These are phyloP conservation scores for Lipotes vexillifer DNA, from an alignment of 2,113 vertebrate genomes.

Conservation along the genomic window DNA sequence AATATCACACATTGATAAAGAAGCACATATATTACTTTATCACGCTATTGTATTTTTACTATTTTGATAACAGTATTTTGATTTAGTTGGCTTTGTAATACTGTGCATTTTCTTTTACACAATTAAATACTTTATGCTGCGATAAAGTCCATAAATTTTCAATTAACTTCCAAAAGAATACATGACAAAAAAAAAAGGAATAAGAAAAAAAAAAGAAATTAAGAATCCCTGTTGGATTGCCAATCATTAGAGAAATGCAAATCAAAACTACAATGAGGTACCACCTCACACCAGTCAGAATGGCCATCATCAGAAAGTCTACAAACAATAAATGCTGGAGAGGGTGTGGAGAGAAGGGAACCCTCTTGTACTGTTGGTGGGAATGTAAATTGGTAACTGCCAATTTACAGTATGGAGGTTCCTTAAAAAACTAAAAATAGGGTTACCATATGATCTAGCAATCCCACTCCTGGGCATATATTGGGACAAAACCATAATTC, in stretches of 20 bases:
- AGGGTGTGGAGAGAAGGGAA: background rate
- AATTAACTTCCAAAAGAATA: background rate
- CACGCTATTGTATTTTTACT: background rate
- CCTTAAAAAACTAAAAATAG: background rate
- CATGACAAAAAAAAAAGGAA: background rate
- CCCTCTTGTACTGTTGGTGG: background rate
- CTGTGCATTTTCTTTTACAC: background rate
- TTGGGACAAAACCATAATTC: too few relatives aligned
- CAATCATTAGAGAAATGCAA: background rate
- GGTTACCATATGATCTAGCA: background rate
- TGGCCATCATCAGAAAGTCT: too few relatives aligned
- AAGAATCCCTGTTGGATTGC: background rate
- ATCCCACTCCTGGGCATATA: too few relatives aligned
- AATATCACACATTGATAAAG: background rate
- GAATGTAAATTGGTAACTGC: background rate
- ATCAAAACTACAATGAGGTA: background rate
- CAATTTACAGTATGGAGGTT: background rate
- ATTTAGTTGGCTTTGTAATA: slow-evolving; percentile 1
- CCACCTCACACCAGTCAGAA: too few relatives aligned
- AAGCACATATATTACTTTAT: background rate
- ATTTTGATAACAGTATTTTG: background rate
- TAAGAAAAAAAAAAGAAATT: background rate
- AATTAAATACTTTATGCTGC: background rate
- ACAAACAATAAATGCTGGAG: background rate
- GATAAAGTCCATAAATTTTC: background rate